Evolutionary conservation across 2,888 invertebrate genomes (phyloP).

Genomic region (Oscheius sp.): DNA sequence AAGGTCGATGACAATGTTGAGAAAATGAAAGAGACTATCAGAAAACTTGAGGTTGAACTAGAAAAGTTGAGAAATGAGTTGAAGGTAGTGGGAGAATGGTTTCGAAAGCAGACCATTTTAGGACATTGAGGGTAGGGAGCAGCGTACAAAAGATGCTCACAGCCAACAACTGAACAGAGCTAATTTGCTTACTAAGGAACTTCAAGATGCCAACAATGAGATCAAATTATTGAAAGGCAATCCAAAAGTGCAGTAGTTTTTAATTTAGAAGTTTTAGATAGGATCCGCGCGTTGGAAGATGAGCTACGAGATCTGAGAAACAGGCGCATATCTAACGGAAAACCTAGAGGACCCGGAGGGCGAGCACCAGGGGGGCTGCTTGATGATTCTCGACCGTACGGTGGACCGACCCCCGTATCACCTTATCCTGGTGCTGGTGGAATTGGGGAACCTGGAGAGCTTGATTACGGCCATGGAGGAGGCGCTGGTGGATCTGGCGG

Average conservation of each 20-base stretch:
- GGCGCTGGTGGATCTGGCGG: slow-evolving; percentile 23
- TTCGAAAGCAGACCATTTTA: too few species aligned
- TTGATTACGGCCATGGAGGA: slow-evolving; percentile 1
- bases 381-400: slow-evolving; percentile 3
- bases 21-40: slow-evolving; percentile 65
- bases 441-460: slow-evolving; percentile 22
- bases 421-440: slow-evolving; percentile 13
- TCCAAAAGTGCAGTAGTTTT: too few species aligned
- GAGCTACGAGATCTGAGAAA: slow-evolving; percentile 44
- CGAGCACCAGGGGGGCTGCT: not conserved
- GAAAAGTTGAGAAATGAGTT: slow-evolving; percentile 67
- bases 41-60: slow-evolving; percentile 69
- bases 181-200: slow-evolving; percentile 60
- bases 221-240: slow-evolving; percentile 48
- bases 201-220: slow-evolving; percentile 55
- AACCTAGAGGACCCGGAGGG: not conserved
- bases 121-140: slow-evolving; percentile 51
- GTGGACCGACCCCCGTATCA: slow-evolving; percentile 16
- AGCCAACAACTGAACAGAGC: slow-evolving; percentile 62
- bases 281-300: slow-evolving; percentile 41
- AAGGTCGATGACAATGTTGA: slow-evolving; percentile 67
- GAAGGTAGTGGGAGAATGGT: slow-evolving; percentile 51
- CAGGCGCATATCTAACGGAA: not conserved
- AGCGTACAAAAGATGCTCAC: slow-evolving; percentile 59
- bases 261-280: not conserved